Evolutionary conservation across 2,888 invertebrate genomes (phyloP), one percentile per base, ranked within the genome.

Genomic region (Ormyrus labotus): DNA sequence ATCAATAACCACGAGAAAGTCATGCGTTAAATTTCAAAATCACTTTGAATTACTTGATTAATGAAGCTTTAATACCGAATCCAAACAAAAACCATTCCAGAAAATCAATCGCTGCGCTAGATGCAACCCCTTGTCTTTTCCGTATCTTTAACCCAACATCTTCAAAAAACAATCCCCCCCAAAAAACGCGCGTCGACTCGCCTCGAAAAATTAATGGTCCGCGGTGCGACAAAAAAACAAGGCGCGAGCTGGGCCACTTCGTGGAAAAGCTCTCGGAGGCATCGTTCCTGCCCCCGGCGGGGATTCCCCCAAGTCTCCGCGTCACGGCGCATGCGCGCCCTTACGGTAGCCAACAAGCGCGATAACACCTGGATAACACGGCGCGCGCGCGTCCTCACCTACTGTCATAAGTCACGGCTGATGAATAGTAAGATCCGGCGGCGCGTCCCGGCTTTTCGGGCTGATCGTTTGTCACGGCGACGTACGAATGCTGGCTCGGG

Each of bases 331-430:
- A 53, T 11, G 53, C 19, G 19, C 19, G 19, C 19, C 19, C 63
- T 13, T 34, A 57, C 60, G 58, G 67, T 50, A 67, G 58, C 58
- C n/a, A 48, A n/a, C 75, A 57, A 68, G 60, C 67, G 75, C 75
- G 75, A 75, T 75, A 75, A 67, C 75, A 68, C 68, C 57, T 65
- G 73, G 53, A 47, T 19, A 2, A 65, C 50, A 65, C n/a, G 7
- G 47, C 57, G 57, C 8, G 51, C 8, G 51, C 53, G 53, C 71
- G 70, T 70, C 70, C 65, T 78, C 70, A 71, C 77, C 71, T 71
- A 50, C 50, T 48, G 50, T 71, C 70, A 71, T 64, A 70, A 78
- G 77, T 78, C 77, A 64, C 63, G 64, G 53, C 68, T 50, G 77
- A 78, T 78, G 71, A 77, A 58, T 34, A 7, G 48, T 45, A 11